phyloP scores from a whole-genome alignment of 2,797 vertebrate genomes.

The Arrhamphus sclerolepis region DNA sequence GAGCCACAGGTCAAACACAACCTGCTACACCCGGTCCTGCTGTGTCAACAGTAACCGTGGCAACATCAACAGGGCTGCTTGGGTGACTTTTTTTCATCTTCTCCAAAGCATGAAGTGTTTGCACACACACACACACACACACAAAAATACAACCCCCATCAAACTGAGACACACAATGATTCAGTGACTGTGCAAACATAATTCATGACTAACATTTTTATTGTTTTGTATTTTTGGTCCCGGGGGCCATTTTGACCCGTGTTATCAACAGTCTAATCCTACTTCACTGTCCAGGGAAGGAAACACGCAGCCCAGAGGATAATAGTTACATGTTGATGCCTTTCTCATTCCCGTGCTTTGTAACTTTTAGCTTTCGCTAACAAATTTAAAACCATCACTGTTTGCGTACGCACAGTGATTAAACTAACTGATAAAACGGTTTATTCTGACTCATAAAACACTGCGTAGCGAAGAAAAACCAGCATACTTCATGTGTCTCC shows the following conservation, averaged over 20 bases:
- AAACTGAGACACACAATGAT: slow-evolving; percentile 21
- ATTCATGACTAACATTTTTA: slow-evolving; percentile 52
- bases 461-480: too few species aligned
- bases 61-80: slow-evolving; percentile 48
- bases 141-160: too few species aligned
- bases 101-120: neutral
- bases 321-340: slow-evolving; percentile 1
- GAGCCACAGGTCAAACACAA: slow-evolving; percentile 54
- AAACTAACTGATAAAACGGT: neutral
- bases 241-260: slow-evolving; percentile 23
- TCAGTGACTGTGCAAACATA: slow-evolving; percentile 46
- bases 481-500: too few species aligned
- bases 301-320: neutral
- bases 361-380: neutral
- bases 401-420: neutral
- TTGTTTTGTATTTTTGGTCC: slow-evolving; percentile 51
- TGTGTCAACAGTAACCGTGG: slow-evolving; percentile 74
- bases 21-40: slow-evolving; percentile 29
- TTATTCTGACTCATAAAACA: too few species aligned
- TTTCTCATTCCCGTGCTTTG: neutral
- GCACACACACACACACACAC: slow-evolving; percentile 1
- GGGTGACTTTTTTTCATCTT: slow-evolving; percentile 7
- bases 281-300: slow-evolving; percentile 4
- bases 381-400: neutral
- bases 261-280: slow-evolving; percentile 8